Base-by-base conservation (phyloP, 2,113 vertebrate genomes). In the Nothoprocta perdicaria region DNA sequence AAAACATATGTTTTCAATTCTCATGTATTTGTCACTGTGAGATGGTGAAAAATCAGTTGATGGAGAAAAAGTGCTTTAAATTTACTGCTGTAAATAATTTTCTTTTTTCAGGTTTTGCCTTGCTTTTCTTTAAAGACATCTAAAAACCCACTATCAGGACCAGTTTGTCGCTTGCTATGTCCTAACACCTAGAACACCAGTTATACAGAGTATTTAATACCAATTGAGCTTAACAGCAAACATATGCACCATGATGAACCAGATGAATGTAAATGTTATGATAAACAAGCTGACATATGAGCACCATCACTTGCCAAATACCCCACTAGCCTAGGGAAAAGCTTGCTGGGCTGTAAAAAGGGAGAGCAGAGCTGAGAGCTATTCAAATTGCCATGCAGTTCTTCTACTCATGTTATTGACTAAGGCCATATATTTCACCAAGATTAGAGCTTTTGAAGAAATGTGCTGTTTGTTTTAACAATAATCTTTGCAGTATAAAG, bases 211-310 rank as follows among this genome's bases (percentile, higher is more conserved):
- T 41, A 7, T 77, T 93, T 92, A 58, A 55, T 86, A 86, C 48
- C 58, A 61, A 13, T 58, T 80, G 67, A 89, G 80, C 50, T 68
- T 86, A 84, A 69, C 21, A 69, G 67, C 55, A 73, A 84, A 73
- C 27, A 68, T 63, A 77, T 58, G 67, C 66, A 65, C 45, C 21
- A 19, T 0, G 3, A 50, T 92, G 73, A 90, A 84, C 29, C 83
- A 90, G 71, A 53, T 69, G 78, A 84, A 90, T 89, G 84, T 58
- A 66, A 84, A 86, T 40, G 35, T 66, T 88, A 16, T 41, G 52
- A 66, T 79, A 90, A 94, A 76, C 62, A 73, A 81, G 63, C n/a
- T 86, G 71, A 76, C 67, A 41, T 6, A 82, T 19, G 58, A 82
- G 80, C 0, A 1, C 26, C 60, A 89, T 24, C 38, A 46, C 43